phyloP scores from a whole-genome alignment of 2,113 vertebrate genomes.

The Elachura formosa region DNA sequence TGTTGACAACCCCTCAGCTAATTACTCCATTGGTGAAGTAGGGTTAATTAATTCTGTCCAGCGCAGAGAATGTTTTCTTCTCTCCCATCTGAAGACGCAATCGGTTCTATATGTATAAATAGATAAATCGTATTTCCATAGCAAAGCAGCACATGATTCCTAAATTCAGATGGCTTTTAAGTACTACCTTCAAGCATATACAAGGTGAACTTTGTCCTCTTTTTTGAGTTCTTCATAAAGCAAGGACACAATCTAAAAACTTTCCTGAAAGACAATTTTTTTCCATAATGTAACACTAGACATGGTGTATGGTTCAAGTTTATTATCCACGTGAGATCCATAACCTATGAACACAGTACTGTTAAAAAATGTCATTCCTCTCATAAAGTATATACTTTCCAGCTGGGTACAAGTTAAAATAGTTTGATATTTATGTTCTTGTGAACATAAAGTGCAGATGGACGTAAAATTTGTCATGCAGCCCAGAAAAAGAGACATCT shows the following conservation, averaged over 20 bases:
- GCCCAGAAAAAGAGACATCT: constrained; percentile 11
- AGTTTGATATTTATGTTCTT: constrained; percentile 62
- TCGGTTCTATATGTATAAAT: background rate
- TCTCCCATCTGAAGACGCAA: background rate
- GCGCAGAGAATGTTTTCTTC: background rate
- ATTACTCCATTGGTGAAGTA: background rate
- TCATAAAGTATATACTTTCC: constrained; percentile 45
- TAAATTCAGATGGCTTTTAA: background rate
- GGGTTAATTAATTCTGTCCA: background rate
- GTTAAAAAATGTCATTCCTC: constrained; percentile 55
- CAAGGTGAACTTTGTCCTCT: background rate
- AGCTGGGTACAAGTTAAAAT: constrained; percentile 28
- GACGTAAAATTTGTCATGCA: constrained; percentile 42
- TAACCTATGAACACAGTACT: constrained; percentile 22
- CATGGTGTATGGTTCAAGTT: background rate
- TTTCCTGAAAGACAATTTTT: constrained; percentile 1
- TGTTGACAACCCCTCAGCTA: background rate
- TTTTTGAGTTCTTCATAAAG: background rate
- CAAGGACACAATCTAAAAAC: constrained; percentile 14
- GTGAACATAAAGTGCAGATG: constrained; percentile 27
- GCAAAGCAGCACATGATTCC: background rate
- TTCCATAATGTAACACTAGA: background rate
- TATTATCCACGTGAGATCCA: constrained; percentile 31
- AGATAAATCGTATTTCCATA: background rate
- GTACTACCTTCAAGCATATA: background rate